Conservation (phyloP, 2,113 vertebrate species). For the Rousettus leschenaultii region DNA sequence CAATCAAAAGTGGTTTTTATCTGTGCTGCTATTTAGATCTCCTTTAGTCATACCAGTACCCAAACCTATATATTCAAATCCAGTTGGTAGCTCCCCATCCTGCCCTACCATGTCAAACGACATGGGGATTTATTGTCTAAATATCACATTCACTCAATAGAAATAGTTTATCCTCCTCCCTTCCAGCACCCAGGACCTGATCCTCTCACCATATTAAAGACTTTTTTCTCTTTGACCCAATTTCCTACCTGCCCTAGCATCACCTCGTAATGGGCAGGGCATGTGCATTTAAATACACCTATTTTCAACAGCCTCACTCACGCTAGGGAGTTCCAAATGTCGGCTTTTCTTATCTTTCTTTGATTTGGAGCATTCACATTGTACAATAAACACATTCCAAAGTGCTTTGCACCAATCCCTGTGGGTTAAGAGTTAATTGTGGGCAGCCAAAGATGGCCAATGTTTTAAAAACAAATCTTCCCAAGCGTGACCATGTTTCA, state of each 20-base stretch:
- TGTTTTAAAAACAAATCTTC: conserved; percentile 78
- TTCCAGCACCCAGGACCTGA: background rate
- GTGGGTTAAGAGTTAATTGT: conserved; percentile 33
- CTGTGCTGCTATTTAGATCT: conserved; percentile 47
- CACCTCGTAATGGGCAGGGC: background rate
- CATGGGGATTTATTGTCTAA: background rate
- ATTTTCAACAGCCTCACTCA: conserved; percentile 39
- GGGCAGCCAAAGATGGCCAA: conserved; percentile 63
- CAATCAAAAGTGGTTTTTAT: conserved; percentile 48
- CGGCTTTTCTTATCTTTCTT: conserved; percentile 58
- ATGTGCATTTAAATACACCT: background rate
- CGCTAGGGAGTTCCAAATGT: conserved; percentile 52
- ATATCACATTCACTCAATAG: background rate
- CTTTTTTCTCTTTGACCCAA: background rate
- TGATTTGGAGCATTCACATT: conserved; percentile 63
- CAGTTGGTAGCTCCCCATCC: background rate
- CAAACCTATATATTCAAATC: conserved; percentile 9
- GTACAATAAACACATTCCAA: conserved; percentile 65
- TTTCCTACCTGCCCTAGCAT: background rate
- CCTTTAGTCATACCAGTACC: conserved; percentile 45
- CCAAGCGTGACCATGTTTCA: conserved; percentile 40
- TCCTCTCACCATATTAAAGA: background rate
- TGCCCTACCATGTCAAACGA: background rate
- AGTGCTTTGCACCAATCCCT: conserved; percentile 80
- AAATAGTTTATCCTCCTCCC: background rate